These are phyloP conservation scores for Alcis repandata DNA, from an alignment of 2,888 invertebrate genomes.

Conservation along the genomic window DNA sequence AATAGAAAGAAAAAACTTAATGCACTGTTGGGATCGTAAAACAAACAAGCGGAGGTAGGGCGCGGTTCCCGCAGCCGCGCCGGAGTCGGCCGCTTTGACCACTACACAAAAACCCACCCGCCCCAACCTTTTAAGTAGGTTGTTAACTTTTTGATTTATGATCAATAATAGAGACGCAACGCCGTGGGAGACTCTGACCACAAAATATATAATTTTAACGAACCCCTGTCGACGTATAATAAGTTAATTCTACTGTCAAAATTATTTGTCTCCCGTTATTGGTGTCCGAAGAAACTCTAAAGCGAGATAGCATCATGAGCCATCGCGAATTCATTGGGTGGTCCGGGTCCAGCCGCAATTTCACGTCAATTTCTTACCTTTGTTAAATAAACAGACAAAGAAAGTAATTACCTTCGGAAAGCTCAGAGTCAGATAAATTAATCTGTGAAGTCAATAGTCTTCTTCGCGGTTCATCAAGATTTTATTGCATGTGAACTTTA, in stretches of 20 bases:
- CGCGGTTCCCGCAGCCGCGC: conserved; percentile 70
- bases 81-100: conserved; percentile 82
- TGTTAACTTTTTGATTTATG: conserved; percentile 87
- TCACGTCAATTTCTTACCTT: conserved; percentile 53
- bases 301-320: conserved; percentile 38
- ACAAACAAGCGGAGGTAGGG: conserved; percentile 82
- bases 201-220: conserved; percentile 83
- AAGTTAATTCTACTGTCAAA: conserved; percentile 73
- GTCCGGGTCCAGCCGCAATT: conserved; percentile 60
- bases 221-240: conserved; percentile 81
- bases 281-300: conserved; percentile 50
- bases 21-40: conserved; percentile 84
- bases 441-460: conserved; percentile 54
- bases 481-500: conserved; percentile 65
- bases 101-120: conserved; percentile 81
- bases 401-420: conserved; percentile 55
- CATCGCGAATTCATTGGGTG: conserved; percentile 69
- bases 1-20: conserved; percentile 79
- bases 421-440: conserved; percentile 53
- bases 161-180: conserved; percentile 86
- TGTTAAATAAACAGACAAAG: conserved; percentile 50
- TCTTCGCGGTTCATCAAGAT: conserved; percentile 61
- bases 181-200: conserved; percentile 84
- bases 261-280: conserved; percentile 70
- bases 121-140: conserved; percentile 85